Base-by-base conservation (phyloP, 2,113 vertebrate genomes). In the Engraulis encrasicolus region DNA sequence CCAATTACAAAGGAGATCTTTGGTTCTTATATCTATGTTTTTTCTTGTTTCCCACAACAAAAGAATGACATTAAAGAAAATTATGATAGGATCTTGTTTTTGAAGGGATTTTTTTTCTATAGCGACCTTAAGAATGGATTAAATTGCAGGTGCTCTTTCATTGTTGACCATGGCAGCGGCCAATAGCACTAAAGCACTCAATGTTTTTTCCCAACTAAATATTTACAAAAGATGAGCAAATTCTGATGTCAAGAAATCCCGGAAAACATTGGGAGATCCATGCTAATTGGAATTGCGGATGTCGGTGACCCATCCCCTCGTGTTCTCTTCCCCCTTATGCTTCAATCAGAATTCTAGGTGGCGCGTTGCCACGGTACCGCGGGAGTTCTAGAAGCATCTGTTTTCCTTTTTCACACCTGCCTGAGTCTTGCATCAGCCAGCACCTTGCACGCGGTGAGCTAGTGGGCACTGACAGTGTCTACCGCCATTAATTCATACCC, bases 341-440 rank as follows among this genome's bases (percentile, higher is more conserved):
- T 36, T 2, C 23, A 74, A 4, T 1, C 12, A 74, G 27, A 34
- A 15, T 74, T 74, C 66, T 74, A 34, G 66, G 34, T 17, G 27
- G 14, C 4, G 0, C 4, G 23, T 14, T 74, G 27, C 66, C 66
- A 74, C 27, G 31, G 27, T 15, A 74, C 23, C 66, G 31, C 14
- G 15, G 12, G 66, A 31, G 66, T 27, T 34, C 27, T 14, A 74
- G 27, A 31, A 74, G 66, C 66, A 74, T 74, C 66, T 74, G 66
- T 74, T 36, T 74, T 31, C 11, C n/a, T n/a, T 34, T 31, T 74
- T 74, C 66, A 74, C 66, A 74, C 31, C 66, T 74, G 66, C 66
- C 66, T 74, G 66, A 74, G 66, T 74, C 66, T 74, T 34, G 31
- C 66, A 17, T 74, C 31, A 5, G 66, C 23, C 23, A 17, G 27